Conservation (phyloP, 2,888 invertebrate species). For the Phragmatobia fuliginosa region DNA sequence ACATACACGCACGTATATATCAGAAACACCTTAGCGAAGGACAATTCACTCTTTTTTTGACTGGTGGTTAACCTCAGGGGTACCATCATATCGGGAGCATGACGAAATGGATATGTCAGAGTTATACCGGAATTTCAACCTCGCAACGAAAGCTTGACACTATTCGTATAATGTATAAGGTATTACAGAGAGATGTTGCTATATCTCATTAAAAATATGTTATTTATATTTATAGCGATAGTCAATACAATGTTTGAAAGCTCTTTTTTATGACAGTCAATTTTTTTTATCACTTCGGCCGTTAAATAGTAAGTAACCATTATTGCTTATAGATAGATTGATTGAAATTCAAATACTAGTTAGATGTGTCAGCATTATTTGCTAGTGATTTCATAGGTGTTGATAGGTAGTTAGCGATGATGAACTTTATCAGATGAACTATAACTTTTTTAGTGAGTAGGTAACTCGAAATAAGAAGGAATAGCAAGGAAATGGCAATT, state of each 20-base stretch:
- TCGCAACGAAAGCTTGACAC: neutral
- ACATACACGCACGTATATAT: neutral
- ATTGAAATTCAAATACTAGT: neutral
- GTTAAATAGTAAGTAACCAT: neutral
- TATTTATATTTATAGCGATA: neutral
- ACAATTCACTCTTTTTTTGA: neutral
- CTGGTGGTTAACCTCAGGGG: neutral
- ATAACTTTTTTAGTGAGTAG: conserved; percentile 60
- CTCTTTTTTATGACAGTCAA: too few species aligned
- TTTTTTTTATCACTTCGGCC: too few species aligned
- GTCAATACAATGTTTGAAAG: neutral
- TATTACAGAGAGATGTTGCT: neutral
- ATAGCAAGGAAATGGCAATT: conserved; percentile 79
- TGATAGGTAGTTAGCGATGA: conserved; percentile 19
- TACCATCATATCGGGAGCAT: neutral
- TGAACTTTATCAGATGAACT: conserved; percentile 47
- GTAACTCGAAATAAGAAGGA: conserved; percentile 71
- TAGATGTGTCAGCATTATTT: neutral
- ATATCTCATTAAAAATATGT: neutral
- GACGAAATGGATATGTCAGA: neutral
- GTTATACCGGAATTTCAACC: neutral
- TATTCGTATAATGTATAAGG: neutral
- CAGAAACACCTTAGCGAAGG: neutral
- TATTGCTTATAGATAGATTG: neutral
- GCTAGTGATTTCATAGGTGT: conserved; percentile 12